Evolutionary conservation across 2,888 invertebrate genomes (phyloP).

Genomic region (Norana najaformis): DNA sequence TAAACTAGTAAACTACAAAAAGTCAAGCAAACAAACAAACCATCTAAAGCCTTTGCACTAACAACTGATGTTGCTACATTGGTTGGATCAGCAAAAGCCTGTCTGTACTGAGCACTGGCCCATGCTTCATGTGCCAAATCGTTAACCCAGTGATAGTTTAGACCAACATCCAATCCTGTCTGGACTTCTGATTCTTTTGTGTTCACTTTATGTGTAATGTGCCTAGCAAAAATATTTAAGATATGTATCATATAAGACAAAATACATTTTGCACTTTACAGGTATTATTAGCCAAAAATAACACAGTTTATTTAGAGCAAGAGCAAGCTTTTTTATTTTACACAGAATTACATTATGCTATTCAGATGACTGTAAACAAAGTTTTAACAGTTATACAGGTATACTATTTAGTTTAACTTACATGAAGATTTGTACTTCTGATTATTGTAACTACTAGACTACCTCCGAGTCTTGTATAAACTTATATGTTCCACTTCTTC

Average conservation of each 20-base stretch:
- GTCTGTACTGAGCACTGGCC: conserved; percentile 47
- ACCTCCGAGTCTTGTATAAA: no score
- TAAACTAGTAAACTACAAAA: neutral
- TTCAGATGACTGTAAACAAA: neutral
- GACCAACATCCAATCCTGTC: conserved; percentile 50
- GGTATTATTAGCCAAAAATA: neutral
- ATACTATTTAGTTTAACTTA: no score
- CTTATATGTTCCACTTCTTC: no score
- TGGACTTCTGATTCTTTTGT: conserved; percentile 49
- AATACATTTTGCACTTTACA: neutral
- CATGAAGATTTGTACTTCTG: no score
- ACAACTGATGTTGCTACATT: conserved; percentile 58
- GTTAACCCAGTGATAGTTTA: conserved; percentile 53
- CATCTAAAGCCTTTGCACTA: conserved; percentile 56
- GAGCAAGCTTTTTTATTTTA: neutral
- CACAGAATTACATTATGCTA: neutral
- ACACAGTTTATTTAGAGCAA: neutral
- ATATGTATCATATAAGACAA: neutral
- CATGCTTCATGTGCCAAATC: conserved; percentile 49
- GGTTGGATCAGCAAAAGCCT: conserved; percentile 55
- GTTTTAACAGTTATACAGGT: no score
- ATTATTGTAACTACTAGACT: no score
- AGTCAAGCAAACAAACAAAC: conserved; percentile 44
- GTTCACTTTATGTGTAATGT: conserved; percentile 28
- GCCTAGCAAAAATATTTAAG: neutral